These are phyloP conservation scores for Unio delphinus DNA, from an alignment of 2,888 invertebrate genomes.

Conservation along the genomic window DNA sequence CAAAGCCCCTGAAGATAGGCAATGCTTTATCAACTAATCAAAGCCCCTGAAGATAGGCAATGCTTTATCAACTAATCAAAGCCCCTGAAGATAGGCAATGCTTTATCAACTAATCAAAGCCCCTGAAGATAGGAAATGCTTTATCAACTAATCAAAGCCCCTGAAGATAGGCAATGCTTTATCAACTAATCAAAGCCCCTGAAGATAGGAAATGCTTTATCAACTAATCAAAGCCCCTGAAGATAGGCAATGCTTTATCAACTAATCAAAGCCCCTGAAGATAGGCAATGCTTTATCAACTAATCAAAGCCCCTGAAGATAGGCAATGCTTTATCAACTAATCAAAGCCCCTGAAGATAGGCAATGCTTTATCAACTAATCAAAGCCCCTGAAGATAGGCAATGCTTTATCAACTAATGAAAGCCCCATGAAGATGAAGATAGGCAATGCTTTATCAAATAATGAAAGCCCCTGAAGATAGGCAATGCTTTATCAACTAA, in stretches of 20 bases:
- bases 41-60: neutral
- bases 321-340: no score
- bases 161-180: neutral
- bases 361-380: no score
- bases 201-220: neutral
- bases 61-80: no score
- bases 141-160: no score
- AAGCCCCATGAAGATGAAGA: neutral
- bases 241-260: neutral
- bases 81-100: neutral
- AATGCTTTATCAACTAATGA: no score
- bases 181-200: no score
- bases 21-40: no score
- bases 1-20: neutral
- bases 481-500: no score
- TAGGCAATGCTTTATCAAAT: neutral
- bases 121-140: neutral
- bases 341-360: neutral
- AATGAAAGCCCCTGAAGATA: neutral
- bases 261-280: no score
- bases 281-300: neutral
- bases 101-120: no score
- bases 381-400: neutral
- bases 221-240: neutral
- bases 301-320: neutral